Conservation (phyloP, 1,140 invertebrate genomes). For the Lutraria rhynchaena region DNA sequence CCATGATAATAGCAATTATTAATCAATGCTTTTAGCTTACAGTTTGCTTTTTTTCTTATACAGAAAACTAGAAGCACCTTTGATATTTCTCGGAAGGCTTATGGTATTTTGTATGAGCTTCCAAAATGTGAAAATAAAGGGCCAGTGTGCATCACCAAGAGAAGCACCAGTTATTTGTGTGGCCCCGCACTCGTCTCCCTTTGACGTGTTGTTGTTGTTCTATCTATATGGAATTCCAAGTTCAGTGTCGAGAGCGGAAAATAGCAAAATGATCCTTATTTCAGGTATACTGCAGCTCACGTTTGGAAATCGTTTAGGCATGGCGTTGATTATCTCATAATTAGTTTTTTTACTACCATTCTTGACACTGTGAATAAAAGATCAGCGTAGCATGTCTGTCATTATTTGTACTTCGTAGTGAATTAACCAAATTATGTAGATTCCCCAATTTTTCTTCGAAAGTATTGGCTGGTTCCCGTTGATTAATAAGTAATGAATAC, state of each 20-base stretch:
- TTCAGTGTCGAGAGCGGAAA: conserved; percentile 90
- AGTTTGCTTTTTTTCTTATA: conserved; percentile 48
- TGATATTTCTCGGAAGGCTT: conserved; percentile 64
- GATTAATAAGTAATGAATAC: too few relatives aligned
- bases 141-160: conserved; percentile 57
- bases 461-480: too few relatives aligned
- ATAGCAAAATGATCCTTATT: conserved; percentile 86
- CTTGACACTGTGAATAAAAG: too few relatives aligned
- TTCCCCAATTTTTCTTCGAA: too few relatives aligned
- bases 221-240: conserved; percentile 87
- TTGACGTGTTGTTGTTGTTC: conserved; percentile 91
- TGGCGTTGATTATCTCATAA: too few relatives aligned
- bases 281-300: conserved; percentile 88
- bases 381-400: too few relatives aligned
- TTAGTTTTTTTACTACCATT: too few relatives aligned
- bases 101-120: conserved; percentile 70
- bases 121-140: conserved; percentile 72
- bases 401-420: too few relatives aligned
- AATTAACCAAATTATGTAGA: too few relatives aligned
- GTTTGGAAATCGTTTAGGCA: too few relatives aligned
- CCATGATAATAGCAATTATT: conserved; percentile 9
- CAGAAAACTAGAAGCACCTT: conserved; percentile 64
- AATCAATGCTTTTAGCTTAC: conserved; percentile 39
- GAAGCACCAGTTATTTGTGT: conserved; percentile 92
- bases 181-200: conserved; percentile 95